Percentiles rank a stretch among this genome's conserved stretches.
phyloP scores from a whole-genome alignment of 2,888 invertebrate species.

The Cephus rjabovi region DNA sequence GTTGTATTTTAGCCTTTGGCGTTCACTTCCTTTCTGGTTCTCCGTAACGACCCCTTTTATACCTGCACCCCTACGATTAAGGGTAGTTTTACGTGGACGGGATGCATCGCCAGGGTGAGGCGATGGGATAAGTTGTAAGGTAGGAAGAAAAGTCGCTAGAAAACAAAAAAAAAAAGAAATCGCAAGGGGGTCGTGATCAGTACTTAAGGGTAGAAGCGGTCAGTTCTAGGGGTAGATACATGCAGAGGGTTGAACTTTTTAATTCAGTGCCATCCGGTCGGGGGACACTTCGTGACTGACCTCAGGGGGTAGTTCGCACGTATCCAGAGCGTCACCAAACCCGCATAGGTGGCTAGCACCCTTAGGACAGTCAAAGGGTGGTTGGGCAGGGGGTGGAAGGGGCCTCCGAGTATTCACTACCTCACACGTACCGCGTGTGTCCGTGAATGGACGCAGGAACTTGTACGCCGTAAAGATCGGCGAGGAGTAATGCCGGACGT shows the following conservation, averaged over 20 bases:
- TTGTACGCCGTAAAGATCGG: slow-evolving; percentile 12
- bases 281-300: not conserved
- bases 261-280: not conserved
- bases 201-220: not conserved
- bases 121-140: not conserved
- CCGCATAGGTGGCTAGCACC: not conserved
- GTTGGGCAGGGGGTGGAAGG: not conserved
- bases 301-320: not conserved
- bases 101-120: not conserved
- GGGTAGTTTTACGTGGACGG: not conserved
- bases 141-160: not conserved
- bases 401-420: not conserved
- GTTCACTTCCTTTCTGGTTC: not conserved
- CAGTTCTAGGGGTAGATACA: not conserved
- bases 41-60: not conserved
- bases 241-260: not conserved
- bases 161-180: not conserved
- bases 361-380: not conserved
- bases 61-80: not conserved
- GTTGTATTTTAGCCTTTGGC: not conserved
- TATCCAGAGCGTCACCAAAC: not conserved
- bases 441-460: slow-evolving; percentile 13
- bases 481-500: slow-evolving; percentile 24
- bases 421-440: not conserved
- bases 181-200: not conserved